A percentile compares a stretch with the other conserved stretches of the same genome.
phyloP scores from a whole-genome alignment of 2,797 vertebrate species.

The Agapornis canus region DNA sequence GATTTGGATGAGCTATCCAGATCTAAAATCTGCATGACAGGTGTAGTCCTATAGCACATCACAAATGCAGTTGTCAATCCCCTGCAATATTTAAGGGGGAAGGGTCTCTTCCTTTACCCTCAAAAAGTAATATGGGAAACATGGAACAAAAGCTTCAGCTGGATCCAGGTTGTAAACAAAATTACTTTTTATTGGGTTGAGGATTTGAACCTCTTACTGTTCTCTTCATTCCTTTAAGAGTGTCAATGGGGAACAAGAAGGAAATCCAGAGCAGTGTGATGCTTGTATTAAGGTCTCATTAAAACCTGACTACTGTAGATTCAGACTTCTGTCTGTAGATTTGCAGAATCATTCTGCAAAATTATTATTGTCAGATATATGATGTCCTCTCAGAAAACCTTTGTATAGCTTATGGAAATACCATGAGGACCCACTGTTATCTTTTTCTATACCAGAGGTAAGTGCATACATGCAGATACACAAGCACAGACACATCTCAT shows the following conservation, averaged over 20 bases:
- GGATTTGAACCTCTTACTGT: not conserved
- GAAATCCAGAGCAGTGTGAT: not conserved
- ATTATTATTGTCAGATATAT: fast-evolving
- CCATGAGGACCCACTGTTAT: not conserved
- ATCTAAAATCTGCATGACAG: not conserved
- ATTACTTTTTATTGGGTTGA: not conserved
- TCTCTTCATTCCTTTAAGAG: not conserved
- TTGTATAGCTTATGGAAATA: not conserved
- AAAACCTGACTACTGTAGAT: fast-evolving
- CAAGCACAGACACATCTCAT: fast-evolving
- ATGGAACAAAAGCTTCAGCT: not conserved
- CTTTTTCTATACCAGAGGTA: fast-evolving
- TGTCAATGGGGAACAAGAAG: not conserved
- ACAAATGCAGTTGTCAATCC: not conserved
- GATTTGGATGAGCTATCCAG: not conserved
- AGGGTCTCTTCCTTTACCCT: not conserved
- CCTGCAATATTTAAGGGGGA: not conserved
- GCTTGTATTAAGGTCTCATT: not conserved
- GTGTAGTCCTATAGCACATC: not conserved
- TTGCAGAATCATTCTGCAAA: not conserved
- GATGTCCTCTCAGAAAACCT: not conserved
- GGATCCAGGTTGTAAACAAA: not conserved
- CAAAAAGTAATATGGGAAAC: not conserved
- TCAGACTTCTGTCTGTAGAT: not conserved
- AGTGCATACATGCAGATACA: fast-evolving